phyloP scores from a whole-genome alignment of 2,888 invertebrate species.

The Tanypteryx hageni region DNA sequence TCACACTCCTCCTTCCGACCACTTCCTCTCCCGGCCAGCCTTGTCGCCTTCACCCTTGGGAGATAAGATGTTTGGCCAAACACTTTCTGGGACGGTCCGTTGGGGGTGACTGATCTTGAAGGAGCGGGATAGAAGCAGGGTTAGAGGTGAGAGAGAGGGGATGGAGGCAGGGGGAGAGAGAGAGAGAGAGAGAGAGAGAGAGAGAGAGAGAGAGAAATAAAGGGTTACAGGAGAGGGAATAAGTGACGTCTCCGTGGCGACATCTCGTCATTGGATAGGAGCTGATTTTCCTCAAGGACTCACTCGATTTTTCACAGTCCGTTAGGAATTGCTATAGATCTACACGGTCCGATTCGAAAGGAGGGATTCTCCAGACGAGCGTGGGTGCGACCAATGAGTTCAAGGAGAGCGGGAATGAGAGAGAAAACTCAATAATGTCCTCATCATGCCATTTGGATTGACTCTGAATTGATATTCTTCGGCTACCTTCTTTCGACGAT shows the following conservation, averaged over 20 bases:
- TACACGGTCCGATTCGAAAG: background rate
- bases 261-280: conserved; percentile 52
- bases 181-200: background rate
- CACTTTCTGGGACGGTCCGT: conserved; percentile 51
- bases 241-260: conserved; percentile 51
- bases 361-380: background rate
- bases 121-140: background rate
- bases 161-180: background rate
- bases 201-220: background rate
- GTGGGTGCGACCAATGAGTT: background rate
- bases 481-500: background rate
- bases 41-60: conserved; percentile 63
- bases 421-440: conserved; percentile 48
- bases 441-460: conserved; percentile 50
- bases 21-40: conserved; percentile 43
- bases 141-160: background rate
- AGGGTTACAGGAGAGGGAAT: conserved; percentile 11
- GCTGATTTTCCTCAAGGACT: conserved; percentile 47
- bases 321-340: conserved; percentile 24
- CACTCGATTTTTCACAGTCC: conserved; percentile 39
- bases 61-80: conserved; percentile 60
- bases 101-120: conserved; percentile 22
- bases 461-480: background rate
- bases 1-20: background rate
- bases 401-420: conserved; percentile 15